Evolutionary conservation across 2,113 vertebrate genomes (phyloP).

Genomic region (Polyodon spathula): DNA sequence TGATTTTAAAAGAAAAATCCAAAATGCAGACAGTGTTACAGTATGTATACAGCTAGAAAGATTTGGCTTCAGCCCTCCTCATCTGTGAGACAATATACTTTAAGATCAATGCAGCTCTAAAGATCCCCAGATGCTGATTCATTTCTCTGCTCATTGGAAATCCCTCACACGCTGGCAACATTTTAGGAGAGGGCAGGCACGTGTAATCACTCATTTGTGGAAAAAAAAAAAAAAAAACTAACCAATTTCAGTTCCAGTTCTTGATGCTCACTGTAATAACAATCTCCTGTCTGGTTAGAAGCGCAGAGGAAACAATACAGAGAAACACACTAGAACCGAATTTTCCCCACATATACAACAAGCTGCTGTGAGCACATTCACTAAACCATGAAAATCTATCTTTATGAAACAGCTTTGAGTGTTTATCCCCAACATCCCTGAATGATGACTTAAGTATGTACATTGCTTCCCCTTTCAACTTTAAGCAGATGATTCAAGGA

Average conservation of each 20-base stretch:
- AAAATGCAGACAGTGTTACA: constrained; percentile 42
- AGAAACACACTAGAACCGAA: constrained; percentile 59
- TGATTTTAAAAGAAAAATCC: constrained; percentile 47
- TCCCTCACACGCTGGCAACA: constrained; percentile 68
- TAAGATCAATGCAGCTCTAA: constrained; percentile 50
- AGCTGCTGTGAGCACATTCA: constrained; percentile 62
- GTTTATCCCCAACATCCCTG: constrained; percentile 47
- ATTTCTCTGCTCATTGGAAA: constrained; percentile 68
- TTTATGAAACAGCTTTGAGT: constrained; percentile 55
- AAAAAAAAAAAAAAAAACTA: constrained; percentile 50
- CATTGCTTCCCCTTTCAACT: constrained; percentile 53
- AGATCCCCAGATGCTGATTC: constrained; percentile 59
- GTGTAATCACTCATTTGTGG: constrained; percentile 49
- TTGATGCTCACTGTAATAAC: constrained; percentile 44
- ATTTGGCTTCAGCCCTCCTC: constrained; percentile 51
- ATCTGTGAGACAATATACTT: constrained; percentile 58
- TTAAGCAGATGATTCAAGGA: constrained; percentile 40
- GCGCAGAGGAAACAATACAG: constrained; percentile 62
- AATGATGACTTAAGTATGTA: constrained; percentile 54
- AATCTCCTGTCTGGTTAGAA: constrained; percentile 53
- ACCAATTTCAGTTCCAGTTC: constrained; percentile 65
- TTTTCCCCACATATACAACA: constrained; percentile 49
- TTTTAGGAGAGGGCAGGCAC: constrained; percentile 66
- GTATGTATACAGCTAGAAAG: constrained; percentile 43
- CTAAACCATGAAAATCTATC: constrained; percentile 45